Base-by-base conservation (phyloP, 2,888 invertebrate species). In the Polylopha cassiicola region DNA sequence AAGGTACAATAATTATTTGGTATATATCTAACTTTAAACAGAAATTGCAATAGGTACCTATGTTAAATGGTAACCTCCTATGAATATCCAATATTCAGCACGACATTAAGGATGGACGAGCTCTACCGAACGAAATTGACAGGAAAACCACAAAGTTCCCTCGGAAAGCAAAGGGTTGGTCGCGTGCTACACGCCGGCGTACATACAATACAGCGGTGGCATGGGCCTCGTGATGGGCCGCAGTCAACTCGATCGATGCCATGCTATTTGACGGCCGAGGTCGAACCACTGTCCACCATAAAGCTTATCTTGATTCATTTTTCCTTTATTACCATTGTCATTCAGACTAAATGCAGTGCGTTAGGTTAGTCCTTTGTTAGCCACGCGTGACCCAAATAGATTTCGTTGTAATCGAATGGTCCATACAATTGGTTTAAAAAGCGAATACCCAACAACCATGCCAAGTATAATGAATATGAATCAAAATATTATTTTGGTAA, bases 181-280 rank as follows among this genome's bases (percentile, higher is more conserved):
- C 55, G 73, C 75, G 72, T 74, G 73, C 51, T 47, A 43, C 48
- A 51, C 54, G 48, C 47, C 46, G 63, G 21, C 24, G 5, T 41
- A 36, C 41, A 10, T 23, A 34, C 20, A 15, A 23, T 29, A 29
- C 33, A 13, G 32, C 16, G 16, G n/a, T 13, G 29, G 34, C 34
- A 24, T 30, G 41, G 18, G 34, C n/a, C 65, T 66, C 70, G 70
- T 74, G 77, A 70, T 73, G 69, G 63, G 56, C 62, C 61, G 52
- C 66, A 66, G 61, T 65, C 66, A n/a, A 54, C 61, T 48, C 78
- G 75, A 84, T 82, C 84, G 84, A 81, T 80, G 68, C 52, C 61
- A 54, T 63, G 65, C 61, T 62, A 68, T 80, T 82, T 82, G 84
- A 79, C 72, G 82, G 82, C 82, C 81, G 84, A 84, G 82, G 84